Conservation (phyloP, 2,888 invertebrate species). For the Julus scandinavius region DNA sequence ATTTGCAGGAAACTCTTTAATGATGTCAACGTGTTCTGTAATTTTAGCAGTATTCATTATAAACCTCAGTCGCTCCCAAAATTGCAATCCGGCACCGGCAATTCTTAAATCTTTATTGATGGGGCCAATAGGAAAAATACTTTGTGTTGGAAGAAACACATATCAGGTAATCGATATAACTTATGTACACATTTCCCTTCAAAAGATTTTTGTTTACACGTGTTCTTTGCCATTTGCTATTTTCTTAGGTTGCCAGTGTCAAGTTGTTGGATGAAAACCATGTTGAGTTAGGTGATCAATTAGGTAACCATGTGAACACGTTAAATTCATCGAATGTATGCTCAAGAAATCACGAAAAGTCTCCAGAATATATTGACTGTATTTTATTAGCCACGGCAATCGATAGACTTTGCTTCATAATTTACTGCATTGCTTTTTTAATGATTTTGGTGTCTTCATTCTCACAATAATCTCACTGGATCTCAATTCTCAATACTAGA, state of each 20-base stretch:
- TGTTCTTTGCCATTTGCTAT: background rate
- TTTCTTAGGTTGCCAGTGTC: conserved; percentile 6
- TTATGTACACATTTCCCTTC: too few relatives aligned
- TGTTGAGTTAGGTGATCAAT: conserved; percentile 51
- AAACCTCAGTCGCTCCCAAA: conserved; percentile 68
- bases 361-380: conserved; percentile 23
- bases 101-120: conserved; percentile 64
- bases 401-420: conserved; percentile 54
- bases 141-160: conserved; percentile 9
- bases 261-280: conserved; percentile 54
- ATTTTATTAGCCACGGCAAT: conserved; percentile 55
- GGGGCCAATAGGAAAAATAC: conserved; percentile 45
- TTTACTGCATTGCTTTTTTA: conserved; percentile 53
- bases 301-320: conserved; percentile 30
- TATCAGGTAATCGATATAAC: conserved; percentile 48
- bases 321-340: background rate
- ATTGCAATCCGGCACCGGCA: conserved; percentile 68
- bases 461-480: conserved; percentile 33
- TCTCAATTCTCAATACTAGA: background rate
- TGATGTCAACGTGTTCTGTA: conserved; percentile 69
- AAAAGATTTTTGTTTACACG: too few relatives aligned
- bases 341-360: conserved; percentile 16
- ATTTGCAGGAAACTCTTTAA: conserved; percentile 71
- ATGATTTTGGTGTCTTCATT: conserved; percentile 51
- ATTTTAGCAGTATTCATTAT: conserved; percentile 71